phyloP scores from a whole-genome alignment of 53 echinoderm and acorn worm species.

The Echinometra lucunter region DNA sequence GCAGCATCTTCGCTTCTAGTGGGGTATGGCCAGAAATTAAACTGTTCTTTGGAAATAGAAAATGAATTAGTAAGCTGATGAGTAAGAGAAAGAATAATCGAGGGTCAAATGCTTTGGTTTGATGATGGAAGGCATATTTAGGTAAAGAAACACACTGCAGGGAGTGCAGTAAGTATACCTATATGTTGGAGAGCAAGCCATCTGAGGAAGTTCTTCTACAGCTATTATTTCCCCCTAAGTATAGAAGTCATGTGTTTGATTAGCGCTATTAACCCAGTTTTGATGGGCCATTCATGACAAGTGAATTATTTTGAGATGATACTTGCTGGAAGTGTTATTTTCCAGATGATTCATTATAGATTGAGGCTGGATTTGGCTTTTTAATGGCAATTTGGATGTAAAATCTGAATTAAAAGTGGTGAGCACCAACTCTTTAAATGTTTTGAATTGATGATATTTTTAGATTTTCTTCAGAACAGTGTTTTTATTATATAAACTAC shows the following conservation, averaged over 20 bases:
- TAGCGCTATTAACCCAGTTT: not conserved
- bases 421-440: not conserved
- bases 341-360: not conserved
- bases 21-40: conserved; percentile 8
- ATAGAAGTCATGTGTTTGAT: not conserved
- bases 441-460: not conserved
- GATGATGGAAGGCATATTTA: no score
- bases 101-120: not conserved
- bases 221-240: not conserved
- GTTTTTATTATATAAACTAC: not conserved
- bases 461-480: no score
- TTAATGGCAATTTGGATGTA: no score
- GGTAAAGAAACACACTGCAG: not conserved
- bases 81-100: not conserved
- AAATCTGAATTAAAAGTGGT: no score
- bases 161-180: not conserved
- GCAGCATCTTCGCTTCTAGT: conserved; percentile 15
- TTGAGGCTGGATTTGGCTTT: no score
- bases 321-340: not conserved
- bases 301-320: not conserved
- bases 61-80: conserved; percentile 37
- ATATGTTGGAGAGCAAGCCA: not conserved
- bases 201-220: not conserved
- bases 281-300: not conserved
- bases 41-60: conserved; percentile 11